A percentile compares a stretch with the other conserved stretches of the same genome.
Evolutionary conservation across 2,113 vertebrate genomes (phyloP).

Genomic region (Porphyrio hochstetteri): DNA sequence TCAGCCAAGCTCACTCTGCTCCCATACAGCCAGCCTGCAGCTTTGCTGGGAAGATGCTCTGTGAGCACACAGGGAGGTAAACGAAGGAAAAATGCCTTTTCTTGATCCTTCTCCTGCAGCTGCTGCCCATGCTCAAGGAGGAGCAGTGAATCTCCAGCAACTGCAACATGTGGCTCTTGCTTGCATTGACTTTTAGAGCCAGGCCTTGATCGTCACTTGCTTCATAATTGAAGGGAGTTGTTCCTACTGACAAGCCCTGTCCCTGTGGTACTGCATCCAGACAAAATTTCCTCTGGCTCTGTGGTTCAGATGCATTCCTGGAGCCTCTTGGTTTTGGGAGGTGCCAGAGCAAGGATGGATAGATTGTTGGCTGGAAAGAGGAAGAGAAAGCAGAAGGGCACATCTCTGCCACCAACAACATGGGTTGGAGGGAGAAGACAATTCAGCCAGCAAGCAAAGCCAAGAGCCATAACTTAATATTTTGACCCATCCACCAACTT

Average conservation of each 20-base stretch:
- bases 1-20: neutral
- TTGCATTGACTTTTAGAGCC: neutral
- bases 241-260: neutral
- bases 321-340: neutral
- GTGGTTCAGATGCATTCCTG: neutral
- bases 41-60: neutral
- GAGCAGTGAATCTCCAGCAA: neutral
- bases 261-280: fast-evolving
- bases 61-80: neutral
- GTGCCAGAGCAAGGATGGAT: neutral
- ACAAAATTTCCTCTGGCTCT: neutral
- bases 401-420: neutral
- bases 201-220: fast-evolving
- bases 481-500: neutral
- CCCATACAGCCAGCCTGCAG: neutral
- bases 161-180: neutral
- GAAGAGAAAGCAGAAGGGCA: neutral
- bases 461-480: neutral
- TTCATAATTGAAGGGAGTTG: neutral
- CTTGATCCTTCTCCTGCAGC: neutral
- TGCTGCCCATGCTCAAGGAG: neutral
- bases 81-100: neutral
- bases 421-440: neutral
- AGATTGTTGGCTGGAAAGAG: neutral
- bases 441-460: neutral